phyloP scores from a whole-genome alignment of 2,888 invertebrate genomes.

The Crioceris asparagi region DNA sequence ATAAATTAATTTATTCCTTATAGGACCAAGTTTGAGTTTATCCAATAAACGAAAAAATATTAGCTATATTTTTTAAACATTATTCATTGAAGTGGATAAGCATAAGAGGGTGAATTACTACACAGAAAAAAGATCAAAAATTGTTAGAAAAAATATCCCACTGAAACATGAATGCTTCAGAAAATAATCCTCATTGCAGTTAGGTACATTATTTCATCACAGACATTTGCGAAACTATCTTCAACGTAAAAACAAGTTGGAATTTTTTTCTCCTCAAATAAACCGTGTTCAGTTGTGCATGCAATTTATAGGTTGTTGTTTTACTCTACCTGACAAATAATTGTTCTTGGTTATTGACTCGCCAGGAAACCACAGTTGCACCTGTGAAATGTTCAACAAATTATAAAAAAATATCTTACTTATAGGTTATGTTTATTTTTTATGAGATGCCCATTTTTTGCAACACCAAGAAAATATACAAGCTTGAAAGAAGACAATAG shows the following conservation, averaged over 20 bases:
- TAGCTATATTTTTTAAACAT: no score
- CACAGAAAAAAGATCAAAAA: no score
- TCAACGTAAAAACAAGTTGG: no score
- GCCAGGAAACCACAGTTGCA: constrained; percentile 93
- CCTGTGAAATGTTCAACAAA: constrained; percentile 59
- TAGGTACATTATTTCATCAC: no score
- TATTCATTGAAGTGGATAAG: no score
- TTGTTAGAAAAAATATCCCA: no score
- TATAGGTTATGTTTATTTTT: constrained; percentile 30
- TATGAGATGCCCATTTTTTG: constrained; percentile 2
- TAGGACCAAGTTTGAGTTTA: neutral
- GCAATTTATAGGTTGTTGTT: constrained; percentile 2
- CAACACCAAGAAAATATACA: neutral
- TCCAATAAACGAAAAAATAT: neutral
- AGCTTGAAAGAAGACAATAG: constrained; percentile 1
- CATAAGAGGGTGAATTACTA: no score
- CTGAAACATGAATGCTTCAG: no score
- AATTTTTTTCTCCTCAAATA: no score
- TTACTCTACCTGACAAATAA: constrained; percentile 82
- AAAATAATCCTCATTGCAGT: no score
- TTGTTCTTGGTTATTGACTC: constrained; percentile 92
- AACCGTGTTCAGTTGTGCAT: constrained; percentile 6
- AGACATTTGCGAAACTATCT: no score
- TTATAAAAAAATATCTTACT: constrained; percentile 16
- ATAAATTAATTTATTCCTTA: no score